phyloP scores from a whole-genome alignment of 2,797 vertebrate species.

The Macropodus opercularis region DNA sequence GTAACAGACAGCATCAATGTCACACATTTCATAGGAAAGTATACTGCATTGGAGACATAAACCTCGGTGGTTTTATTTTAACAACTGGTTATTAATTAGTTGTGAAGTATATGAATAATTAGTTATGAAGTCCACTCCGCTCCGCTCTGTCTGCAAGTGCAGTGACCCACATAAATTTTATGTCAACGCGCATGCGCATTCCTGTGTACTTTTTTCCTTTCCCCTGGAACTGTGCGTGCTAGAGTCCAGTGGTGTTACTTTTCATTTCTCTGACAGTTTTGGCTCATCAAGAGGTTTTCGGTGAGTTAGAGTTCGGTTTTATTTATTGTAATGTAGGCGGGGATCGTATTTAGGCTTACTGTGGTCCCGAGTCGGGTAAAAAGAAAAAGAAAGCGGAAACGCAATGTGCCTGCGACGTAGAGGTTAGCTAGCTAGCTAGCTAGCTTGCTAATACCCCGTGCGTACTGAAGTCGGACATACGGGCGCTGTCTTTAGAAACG shows the following conservation, averaged over 20 bases:
- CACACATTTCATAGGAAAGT: too few species aligned
- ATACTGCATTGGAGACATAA: fast-evolving
- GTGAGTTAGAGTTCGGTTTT: constrained; percentile 39
- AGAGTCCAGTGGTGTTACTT: constrained; percentile 28
- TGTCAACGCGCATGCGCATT: constrained; percentile 52
- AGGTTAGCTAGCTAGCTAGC: constrained; percentile 36
- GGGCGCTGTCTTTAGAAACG: background rate
- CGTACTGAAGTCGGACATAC: constrained; percentile 14
- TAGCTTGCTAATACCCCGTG: constrained; percentile 14
- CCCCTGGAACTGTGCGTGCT: constrained; percentile 4
- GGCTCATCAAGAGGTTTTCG: constrained; percentile 65
- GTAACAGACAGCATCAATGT: fast-evolving
- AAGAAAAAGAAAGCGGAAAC: background rate
- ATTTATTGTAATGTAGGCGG: fast-evolving
- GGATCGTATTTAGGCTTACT: background rate
- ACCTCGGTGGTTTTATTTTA: fast-evolving
- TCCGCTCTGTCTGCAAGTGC: constrained; percentile 7
- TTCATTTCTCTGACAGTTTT: constrained; percentile 65
- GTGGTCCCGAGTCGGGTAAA: background rate
- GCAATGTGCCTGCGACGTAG: background rate
- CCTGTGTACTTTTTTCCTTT: constrained; percentile 2
- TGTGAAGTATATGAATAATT: too few species aligned
- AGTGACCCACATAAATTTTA: constrained; percentile 1
- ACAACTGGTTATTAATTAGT: too few species aligned
- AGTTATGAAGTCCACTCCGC: too few species aligned